Conservation (phyloP, 53 echinoderm and acorn worm genomes). For the Temnopleurus reevesii region DNA sequence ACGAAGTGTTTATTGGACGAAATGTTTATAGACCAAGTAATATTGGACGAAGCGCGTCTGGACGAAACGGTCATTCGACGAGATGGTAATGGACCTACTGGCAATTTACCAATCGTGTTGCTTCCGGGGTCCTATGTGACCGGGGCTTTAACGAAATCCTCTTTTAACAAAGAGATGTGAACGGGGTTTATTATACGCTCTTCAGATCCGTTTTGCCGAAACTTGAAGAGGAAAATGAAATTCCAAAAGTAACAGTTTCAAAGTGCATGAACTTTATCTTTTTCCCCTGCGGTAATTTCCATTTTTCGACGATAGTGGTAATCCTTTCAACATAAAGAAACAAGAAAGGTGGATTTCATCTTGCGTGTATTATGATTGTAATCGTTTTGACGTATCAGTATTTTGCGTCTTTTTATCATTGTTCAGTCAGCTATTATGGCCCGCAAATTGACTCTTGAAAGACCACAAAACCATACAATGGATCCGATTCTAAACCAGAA, state of each 20-base stretch:
- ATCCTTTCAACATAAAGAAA: slow-evolving; percentile 11
- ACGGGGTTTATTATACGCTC: no score
- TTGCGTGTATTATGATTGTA: slow-evolving; percentile 2
- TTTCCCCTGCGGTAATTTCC: background rate
- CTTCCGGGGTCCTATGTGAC: no score
- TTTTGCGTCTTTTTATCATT: slow-evolving; percentile 35
- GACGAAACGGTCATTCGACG: no score
- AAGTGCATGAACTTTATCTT: slow-evolving; percentile 15
- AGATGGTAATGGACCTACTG: no score
- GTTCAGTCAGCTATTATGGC: slow-evolving; percentile 40
- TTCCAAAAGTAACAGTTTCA: slow-evolving; percentile 44
- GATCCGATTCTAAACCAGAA: background rate
- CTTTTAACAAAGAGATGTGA: no score
- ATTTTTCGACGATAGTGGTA: slow-evolving; percentile 14
- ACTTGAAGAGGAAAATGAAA: background rate
- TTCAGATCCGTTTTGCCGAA: no score
- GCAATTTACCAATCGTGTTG: no score
- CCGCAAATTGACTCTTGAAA: slow-evolving; percentile 52
- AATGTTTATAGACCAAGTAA: no score
- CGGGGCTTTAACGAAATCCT: no score
- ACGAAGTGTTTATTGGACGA: no score
- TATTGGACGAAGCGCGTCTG: no score
- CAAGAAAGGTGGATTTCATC: slow-evolving; percentile 27
- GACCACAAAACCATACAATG: slow-evolving; percentile 51
- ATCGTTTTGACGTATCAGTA: slow-evolving; percentile 53